Percentiles rank a stretch among this genome's conserved stretches.
These are phyloP conservation scores for Drosophila picticornis DNA, from an alignment of 2,888 invertebrate genomes.

Conservation along the genomic window DNA sequence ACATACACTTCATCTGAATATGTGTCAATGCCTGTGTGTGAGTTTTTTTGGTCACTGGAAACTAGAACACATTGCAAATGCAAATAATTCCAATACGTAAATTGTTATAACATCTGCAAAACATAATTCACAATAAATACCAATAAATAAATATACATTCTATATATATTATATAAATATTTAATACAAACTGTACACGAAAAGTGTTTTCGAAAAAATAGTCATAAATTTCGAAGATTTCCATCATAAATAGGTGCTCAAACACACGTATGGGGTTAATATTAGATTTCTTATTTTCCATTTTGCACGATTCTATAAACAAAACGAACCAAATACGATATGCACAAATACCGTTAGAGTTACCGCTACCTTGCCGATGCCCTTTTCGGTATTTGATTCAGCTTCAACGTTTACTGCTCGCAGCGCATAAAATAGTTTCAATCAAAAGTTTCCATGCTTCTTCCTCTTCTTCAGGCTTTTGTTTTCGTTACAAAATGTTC, in stretches of 20 bases:
- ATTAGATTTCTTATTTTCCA: slow-evolving; percentile 20
- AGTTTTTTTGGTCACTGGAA: slow-evolving; percentile 2
- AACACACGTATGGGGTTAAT: slow-evolving; percentile 1
- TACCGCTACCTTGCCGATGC: slow-evolving; percentile 5
- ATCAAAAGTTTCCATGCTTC: slow-evolving; percentile 57
- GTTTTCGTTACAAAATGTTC: slow-evolving; percentile 25
- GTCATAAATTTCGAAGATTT: slow-evolving; percentile 36
- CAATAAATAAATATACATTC: neutral
- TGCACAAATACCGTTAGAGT: slow-evolving; percentile 15
- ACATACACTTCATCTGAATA: neutral
- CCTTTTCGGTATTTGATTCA: neutral
- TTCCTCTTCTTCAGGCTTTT: slow-evolving; percentile 19
- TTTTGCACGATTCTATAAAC: slow-evolving; percentile 42
- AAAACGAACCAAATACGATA: slow-evolving; percentile 15
- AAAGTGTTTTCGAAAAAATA: too few relatives aligned
- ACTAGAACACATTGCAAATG: neutral
- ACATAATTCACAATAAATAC: neutral
- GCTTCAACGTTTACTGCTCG: neutral
- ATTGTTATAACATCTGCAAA: neutral
- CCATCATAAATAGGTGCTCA: slow-evolving; percentile 14
- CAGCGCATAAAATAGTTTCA: slow-evolving; percentile 44
- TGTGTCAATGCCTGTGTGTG: neutral
- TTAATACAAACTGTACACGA: neutral
- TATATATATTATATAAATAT: neutral
- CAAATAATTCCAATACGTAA: neutral